Percentiles rank a stretch among this genome's conserved stretches.
Conservation (phyloP, 2,888 invertebrate species). For the Coenonympha glycerion region DNA sequence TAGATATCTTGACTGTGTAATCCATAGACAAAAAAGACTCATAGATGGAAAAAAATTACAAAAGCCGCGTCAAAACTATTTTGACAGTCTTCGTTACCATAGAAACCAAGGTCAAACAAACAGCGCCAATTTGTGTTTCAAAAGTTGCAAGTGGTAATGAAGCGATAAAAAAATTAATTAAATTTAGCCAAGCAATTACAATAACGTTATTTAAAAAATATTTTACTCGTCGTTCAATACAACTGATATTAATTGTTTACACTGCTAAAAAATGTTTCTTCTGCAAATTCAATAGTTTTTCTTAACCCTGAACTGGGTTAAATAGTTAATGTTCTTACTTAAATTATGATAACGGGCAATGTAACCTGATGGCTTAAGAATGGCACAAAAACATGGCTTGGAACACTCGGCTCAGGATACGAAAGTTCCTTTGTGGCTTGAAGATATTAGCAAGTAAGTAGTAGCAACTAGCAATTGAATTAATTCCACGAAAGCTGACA, state of each 20-base stretch:
- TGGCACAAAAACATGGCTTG: constrained; percentile 58
- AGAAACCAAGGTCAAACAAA: constrained; percentile 73
- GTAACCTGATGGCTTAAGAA: constrained; percentile 54
- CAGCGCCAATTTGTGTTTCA: constrained; percentile 67
- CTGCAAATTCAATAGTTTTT: constrained; percentile 12
- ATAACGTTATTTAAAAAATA: neutral
- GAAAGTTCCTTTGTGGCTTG: constrained; percentile 60
- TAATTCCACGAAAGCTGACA: too few species aligned
- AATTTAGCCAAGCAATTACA: neutral
- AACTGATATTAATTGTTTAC: neutral
- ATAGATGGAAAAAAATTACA: too few species aligned
- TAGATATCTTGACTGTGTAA: too few species aligned
- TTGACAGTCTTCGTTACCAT: constrained; percentile 35
- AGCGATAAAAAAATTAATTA: constrained; percentile 29
- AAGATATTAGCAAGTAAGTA: constrained; percentile 66
- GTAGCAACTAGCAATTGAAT: neutral
- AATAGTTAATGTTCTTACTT: constrained; percentile 10
- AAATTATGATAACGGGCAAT: neutral
- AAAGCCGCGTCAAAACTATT: neutral
- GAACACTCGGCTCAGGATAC: constrained; percentile 48
- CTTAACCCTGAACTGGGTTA: too few species aligned
- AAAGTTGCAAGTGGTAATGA: constrained; percentile 62
- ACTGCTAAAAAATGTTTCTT: constrained; percentile 5
- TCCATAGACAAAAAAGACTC: neutral
- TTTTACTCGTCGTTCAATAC: neutral